These are phyloP conservation scores for Sorex maritimensis DNA, from an alignment of 2,797 vertebrate species.

Conservation along the genomic window DNA sequence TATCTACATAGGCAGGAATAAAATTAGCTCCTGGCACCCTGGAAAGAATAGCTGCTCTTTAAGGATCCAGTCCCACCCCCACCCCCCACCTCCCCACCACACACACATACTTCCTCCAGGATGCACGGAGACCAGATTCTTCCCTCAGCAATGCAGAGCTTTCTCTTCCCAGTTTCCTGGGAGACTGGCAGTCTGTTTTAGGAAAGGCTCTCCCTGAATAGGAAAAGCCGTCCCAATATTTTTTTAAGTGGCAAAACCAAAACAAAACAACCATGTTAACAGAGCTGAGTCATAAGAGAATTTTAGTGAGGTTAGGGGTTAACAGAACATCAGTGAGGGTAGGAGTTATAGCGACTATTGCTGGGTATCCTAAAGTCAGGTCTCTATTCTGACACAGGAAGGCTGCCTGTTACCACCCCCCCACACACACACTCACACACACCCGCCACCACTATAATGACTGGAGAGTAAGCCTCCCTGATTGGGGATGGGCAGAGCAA, in stretches of 20 bases:
- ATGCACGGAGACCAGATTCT: neutral
- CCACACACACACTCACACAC: too few relatives aligned
- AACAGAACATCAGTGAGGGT: constrained; percentile 8
- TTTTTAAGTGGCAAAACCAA: constrained; percentile 55
- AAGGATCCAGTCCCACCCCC: neutral
- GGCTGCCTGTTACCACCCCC: neutral
- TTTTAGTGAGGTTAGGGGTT: neutral
- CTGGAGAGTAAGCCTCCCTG: neutral
- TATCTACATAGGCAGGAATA: neutral
- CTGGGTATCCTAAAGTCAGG: constrained; percentile 21
- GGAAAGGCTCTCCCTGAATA: neutral
- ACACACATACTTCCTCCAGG: neutral
- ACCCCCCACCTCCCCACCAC: neutral
- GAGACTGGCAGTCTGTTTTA: constrained; percentile 19
- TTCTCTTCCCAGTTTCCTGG: constrained; percentile 28
- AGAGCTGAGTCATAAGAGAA: constrained; percentile 40
- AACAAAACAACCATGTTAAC: neutral
- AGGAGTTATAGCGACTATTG: neutral
- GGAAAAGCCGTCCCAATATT: constrained; percentile 43
- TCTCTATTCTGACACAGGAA: constrained; percentile 1
- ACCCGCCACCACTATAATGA: neutral
- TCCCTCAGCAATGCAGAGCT: neutral
- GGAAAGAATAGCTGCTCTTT: constrained; percentile 10
- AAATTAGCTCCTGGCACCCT: constrained; percentile 59
- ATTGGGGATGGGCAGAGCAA: too few relatives aligned